These are phyloP conservation scores for Pherbina coryleti DNA, from an alignment of 2,888 invertebrate genomes.

Conservation along the genomic window DNA sequence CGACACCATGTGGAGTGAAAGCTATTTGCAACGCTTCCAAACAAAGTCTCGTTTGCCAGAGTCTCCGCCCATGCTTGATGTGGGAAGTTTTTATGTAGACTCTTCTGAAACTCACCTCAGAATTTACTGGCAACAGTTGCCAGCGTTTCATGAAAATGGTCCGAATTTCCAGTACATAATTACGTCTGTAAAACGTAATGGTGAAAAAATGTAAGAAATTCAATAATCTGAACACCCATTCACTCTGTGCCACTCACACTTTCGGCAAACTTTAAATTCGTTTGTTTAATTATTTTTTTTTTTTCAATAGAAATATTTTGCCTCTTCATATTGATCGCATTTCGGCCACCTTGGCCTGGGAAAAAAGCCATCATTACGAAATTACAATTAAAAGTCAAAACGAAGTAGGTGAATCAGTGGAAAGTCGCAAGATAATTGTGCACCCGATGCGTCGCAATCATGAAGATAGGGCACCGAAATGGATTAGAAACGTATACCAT, in stretches of 20 bases:
- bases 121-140: conserved; percentile 84
- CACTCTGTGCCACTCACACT: not conserved
- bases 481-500: conserved; percentile 79
- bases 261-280: not conserved
- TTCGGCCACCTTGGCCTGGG: conserved; percentile 52
- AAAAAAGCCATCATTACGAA: conserved; percentile 49
- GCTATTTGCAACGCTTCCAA: conserved; percentile 73
- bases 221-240: not conserved
- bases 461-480: conserved; percentile 43
- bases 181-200: conserved; percentile 56
- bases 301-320: conserved; percentile 20
- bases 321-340: conserved; percentile 46
- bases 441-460: conserved; percentile 42
- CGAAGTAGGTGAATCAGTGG: conserved; percentile 50
- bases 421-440: conserved; percentile 45
- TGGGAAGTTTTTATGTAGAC: conserved; percentile 80
- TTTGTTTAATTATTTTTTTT: not conserved
- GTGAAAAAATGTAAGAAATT: conserved; percentile 47
- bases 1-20: conserved; percentile 78
- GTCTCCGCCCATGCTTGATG: conserved; percentile 76
- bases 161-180: conserved; percentile 79
- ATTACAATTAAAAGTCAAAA: conserved; percentile 54
- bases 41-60: conserved; percentile 73
- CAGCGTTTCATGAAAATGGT: conserved; percentile 78
- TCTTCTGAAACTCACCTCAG: conserved; percentile 74